Evolutionary conservation across 2,888 invertebrate species (phyloP).

Genomic region (Drosophila robusta): DNA sequence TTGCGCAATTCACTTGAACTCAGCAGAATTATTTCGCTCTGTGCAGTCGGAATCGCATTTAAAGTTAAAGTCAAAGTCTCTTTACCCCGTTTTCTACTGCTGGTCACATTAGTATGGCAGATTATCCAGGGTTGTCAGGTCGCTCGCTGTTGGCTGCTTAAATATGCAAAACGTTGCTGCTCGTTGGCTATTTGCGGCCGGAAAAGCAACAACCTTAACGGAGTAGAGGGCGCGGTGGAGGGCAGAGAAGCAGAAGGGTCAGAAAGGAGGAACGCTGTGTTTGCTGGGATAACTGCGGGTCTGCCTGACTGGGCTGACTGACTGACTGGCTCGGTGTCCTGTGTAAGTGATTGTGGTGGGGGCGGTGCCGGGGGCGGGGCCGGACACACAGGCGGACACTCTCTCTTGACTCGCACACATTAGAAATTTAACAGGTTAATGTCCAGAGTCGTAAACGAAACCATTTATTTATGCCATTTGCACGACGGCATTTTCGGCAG

Average conservation of each 20-base stretch:
- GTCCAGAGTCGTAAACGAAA: conserved; percentile 81
- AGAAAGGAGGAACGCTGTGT: conserved; percentile 24
- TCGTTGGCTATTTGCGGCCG: conserved; percentile 67
- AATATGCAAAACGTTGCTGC: conserved; percentile 76
- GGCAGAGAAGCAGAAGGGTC: background rate
- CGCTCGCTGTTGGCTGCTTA: conserved; percentile 70
- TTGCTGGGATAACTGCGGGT: conserved; percentile 57
- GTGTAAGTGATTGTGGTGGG: conserved; percentile 2
- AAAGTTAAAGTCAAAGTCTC: conserved; percentile 46
- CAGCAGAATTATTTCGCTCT: conserved; percentile 7
- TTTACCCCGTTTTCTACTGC: conserved; percentile 8
- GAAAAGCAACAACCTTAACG: conserved; percentile 59
- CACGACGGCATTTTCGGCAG: conserved; percentile 57
- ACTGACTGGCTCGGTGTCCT: conserved; percentile 7
- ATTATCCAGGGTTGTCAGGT: conserved; percentile 71
- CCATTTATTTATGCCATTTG: conserved; percentile 79
- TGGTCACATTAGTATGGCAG: conserved; percentile 74
- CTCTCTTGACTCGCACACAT: conserved; percentile 68
- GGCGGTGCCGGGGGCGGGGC: background rate
- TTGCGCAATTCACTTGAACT: background rate
- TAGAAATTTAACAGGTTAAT: conserved; percentile 81
- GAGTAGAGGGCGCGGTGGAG: background rate
- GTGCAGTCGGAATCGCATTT: conserved; percentile 33
- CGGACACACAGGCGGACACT: conserved; percentile 31
- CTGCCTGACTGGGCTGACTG: conserved; percentile 27